Percentiles rank a stretch among this genome's conserved stretches.
These are phyloP conservation scores for Halichoerus grypus DNA, from an alignment of 2,113 vertebrate genomes.

Conservation along the genomic window DNA sequence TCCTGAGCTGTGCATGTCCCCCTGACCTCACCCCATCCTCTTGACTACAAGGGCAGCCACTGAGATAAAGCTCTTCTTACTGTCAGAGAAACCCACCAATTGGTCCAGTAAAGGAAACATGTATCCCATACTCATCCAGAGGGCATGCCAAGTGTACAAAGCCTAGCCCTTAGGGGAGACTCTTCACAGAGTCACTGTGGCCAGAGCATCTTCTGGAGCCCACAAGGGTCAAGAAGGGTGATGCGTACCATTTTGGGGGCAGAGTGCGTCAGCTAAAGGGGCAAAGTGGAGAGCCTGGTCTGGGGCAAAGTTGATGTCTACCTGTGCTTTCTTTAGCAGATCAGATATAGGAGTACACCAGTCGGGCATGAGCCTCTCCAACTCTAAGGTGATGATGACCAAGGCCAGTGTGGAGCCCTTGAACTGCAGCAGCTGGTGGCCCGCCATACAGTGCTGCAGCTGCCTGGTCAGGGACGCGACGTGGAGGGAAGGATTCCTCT, in stretches of 20 bases:
- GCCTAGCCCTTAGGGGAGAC: not conserved
- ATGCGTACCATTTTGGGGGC: not conserved
- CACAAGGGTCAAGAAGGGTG: not conserved
- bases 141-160: not conserved
- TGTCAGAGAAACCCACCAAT: not conserved
- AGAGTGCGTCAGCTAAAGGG: not conserved
- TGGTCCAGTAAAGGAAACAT: not conserved
- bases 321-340: conserved; percentile 96
- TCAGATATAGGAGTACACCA: conserved; percentile 93
- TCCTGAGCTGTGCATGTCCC: not conserved
- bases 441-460: conserved; percentile 99
- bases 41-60: not conserved
- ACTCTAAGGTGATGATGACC: conserved; percentile 98
- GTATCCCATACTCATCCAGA: not conserved
- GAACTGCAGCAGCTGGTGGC: conserved; percentile 99
- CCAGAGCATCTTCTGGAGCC: not conserved
- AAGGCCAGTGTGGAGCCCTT: conserved; percentile 97
- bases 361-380: conserved; percentile 93
- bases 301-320: conserved; percentile 86
- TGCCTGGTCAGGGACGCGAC: conserved; percentile 96
- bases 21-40: not conserved
- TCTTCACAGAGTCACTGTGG: not conserved
- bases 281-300: conserved; percentile 22
- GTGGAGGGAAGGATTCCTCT: conserved; percentile 95
- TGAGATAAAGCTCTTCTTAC: not conserved